A percentile compares a stretch with the other conserved stretches of the same genome.
Conservation (phyloP, 2,113 vertebrate genomes). For the Corydoras maculifer region DNA sequence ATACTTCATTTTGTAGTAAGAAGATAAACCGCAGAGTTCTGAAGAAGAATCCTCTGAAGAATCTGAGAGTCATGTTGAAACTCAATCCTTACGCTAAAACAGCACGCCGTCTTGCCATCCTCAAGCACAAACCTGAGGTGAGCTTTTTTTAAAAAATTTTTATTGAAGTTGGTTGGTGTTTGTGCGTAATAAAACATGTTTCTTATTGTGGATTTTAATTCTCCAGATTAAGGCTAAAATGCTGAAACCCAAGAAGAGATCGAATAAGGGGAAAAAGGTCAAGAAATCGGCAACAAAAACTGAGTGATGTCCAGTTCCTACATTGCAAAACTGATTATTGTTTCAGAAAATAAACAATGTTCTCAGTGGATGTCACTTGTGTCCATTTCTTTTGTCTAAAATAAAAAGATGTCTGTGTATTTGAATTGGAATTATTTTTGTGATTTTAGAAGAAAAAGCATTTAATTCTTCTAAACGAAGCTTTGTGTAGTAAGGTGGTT, state of each 20-base stretch:
- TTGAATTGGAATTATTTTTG: no score
- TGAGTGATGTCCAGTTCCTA: slow-evolving; percentile 50
- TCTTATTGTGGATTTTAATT: neutral
- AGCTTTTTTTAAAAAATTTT: slow-evolving; percentile 38
- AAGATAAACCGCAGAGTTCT: slow-evolving; percentile 86
- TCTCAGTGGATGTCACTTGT: no score
- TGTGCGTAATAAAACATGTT: no score
- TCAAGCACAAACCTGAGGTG: slow-evolving; percentile 79
- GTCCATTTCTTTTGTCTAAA: no score
- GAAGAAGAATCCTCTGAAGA: slow-evolving; percentile 99
- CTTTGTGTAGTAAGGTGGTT: no score
- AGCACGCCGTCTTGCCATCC: slow-evolving; percentile 83
- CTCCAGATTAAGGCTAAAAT: slow-evolving; percentile 67
- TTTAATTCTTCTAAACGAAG: no score
- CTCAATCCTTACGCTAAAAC: slow-evolving; percentile 94
- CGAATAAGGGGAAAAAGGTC: slow-evolving; percentile 40
- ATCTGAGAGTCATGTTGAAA: slow-evolving; percentile 91
- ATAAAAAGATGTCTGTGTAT: no score
- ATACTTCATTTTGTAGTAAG: slow-evolving; percentile 65
- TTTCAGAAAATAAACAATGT: slow-evolving; percentile 31
- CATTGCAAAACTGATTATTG: slow-evolving; percentile 53
- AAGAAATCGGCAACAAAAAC: slow-evolving; percentile 30
- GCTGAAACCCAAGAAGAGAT: slow-evolving; percentile 64
- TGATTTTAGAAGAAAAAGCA: no score
- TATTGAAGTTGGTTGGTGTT: no score